These are phyloP conservation scores for Elgaria multicarinata DNA, from an alignment of 2,113 vertebrate species.

Conservation along the genomic window DNA sequence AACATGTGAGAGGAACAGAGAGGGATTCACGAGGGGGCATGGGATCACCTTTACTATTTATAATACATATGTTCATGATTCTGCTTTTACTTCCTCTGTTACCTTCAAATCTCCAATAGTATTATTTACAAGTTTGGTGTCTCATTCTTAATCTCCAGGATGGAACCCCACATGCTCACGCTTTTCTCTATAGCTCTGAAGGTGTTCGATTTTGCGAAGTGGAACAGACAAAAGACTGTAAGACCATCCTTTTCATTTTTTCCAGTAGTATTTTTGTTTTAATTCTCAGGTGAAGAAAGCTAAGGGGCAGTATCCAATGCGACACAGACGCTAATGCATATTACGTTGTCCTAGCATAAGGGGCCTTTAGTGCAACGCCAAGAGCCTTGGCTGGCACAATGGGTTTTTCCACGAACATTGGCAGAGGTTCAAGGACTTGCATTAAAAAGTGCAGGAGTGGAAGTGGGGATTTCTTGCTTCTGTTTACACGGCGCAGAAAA, in stretches of 20 bases:
- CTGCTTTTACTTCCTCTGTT: background rate
- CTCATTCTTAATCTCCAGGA: constrained; percentile 75
- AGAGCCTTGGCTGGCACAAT: no score
- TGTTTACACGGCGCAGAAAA: background rate
- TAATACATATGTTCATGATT: constrained; percentile 2
- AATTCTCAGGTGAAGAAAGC: background rate
- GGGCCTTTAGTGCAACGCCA: no score
- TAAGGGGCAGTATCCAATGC: background rate
- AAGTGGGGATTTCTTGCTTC: background rate
- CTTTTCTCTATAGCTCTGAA: constrained; percentile 85
- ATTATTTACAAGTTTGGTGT: constrained; percentile 30
- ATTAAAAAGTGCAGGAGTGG: background rate
- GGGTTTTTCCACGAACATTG: no score
- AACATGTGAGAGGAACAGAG: background rate
- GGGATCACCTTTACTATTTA: background rate
- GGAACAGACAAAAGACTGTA: constrained; percentile 83
- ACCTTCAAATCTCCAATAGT: constrained; percentile 24
- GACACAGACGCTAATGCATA: no score
- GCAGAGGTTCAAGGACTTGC: background rate
- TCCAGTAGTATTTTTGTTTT: background rate
- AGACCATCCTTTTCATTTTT: constrained; percentile 48
- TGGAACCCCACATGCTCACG: constrained; percentile 81
- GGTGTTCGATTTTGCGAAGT: constrained; percentile 85
- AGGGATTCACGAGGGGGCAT: background rate
- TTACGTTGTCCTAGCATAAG: no score